Evolutionary conservation across 2,888 invertebrate species (phyloP).

Genomic region (Schizaphis graminum): DNA sequence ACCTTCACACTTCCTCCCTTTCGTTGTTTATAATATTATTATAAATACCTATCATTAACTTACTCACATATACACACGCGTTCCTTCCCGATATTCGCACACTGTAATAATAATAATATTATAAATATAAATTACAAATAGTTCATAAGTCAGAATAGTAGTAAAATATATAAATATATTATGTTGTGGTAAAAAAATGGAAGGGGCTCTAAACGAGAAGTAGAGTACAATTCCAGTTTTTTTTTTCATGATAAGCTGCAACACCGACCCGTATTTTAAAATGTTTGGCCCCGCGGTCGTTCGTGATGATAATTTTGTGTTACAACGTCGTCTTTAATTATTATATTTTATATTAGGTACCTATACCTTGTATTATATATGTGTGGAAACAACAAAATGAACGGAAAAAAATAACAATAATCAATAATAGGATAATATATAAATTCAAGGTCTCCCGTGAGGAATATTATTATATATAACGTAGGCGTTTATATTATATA

Average conservation of each 20-base stretch:
- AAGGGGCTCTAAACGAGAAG: neutral
- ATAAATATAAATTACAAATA: neutral
- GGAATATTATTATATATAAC: neutral
- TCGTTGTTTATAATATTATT: neutral
- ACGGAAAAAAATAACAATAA: conserved; percentile 33
- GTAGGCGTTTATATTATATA: neutral
- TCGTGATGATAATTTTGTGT: conserved; percentile 13
- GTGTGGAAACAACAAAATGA: neutral
- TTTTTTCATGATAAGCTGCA: conserved; percentile 28
- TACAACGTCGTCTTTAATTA: neutral
- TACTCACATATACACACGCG: neutral
- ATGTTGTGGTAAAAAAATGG: neutral
- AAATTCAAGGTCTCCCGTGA: conserved; percentile 21
- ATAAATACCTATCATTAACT: conserved; percentile 5
- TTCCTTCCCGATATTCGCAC: conserved; percentile 26
- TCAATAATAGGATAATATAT: neutral
- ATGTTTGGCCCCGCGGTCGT: conserved; percentile 44
- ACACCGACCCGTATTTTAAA: conserved; percentile 12
- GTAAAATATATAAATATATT: neutral
- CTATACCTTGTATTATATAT: neutral
- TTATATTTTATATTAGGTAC: neutral
- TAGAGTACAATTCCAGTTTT: conserved; percentile 45
- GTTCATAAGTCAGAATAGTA: conserved; percentile 10
- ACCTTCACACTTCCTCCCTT: neutral
- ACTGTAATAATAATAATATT: neutral